Evolutionary conservation across 2,888 invertebrate species (phyloP).

Genomic region (Pteria penguin): DNA sequence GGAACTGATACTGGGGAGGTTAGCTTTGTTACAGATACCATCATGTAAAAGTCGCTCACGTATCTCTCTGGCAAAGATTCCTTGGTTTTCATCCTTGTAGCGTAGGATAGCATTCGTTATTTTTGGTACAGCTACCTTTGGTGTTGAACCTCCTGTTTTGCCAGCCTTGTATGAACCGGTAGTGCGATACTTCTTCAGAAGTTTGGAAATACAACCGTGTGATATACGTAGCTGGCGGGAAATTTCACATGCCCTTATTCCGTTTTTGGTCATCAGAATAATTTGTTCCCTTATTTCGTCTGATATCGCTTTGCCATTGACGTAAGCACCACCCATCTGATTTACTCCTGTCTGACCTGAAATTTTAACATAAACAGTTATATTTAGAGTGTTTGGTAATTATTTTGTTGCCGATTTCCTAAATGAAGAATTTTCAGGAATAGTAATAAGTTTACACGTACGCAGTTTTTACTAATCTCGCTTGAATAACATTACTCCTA

Average conservation of each 20-base stretch:
- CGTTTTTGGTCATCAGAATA: conserved; percentile 3
- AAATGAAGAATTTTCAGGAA: no score
- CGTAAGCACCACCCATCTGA: conserved; percentile 26
- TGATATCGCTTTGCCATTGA: conserved; percentile 19
- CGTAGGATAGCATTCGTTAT: conserved; percentile 99
- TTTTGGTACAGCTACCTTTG: conserved; percentile 98
- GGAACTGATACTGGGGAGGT: conserved; percentile 98
- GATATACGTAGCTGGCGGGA: conserved; percentile 16
- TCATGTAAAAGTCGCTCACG: conserved; percentile 96
- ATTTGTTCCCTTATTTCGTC: conserved; percentile 12
- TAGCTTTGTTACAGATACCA: conserved; percentile 98
- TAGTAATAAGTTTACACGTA: no score
- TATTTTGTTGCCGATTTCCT: no score
- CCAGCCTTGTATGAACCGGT: conserved; percentile 99
- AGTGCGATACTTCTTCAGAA: conserved; percentile 92
- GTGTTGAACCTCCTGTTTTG: conserved; percentile 99
- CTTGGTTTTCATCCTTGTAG: conserved; percentile 98
- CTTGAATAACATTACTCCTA: no score
- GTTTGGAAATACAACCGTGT: conserved; percentile 17
- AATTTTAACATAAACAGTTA: no score
- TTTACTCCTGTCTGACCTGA: conserved; percentile 23
- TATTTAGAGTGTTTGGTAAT: no score
- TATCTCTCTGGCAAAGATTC: conserved; percentile 99
- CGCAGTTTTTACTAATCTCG: no score
- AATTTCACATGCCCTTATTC: conserved; percentile 18